Evolutionary conservation across 2,113 vertebrate genomes (phyloP).

Genomic region (Leiothrix lutea): DNA sequence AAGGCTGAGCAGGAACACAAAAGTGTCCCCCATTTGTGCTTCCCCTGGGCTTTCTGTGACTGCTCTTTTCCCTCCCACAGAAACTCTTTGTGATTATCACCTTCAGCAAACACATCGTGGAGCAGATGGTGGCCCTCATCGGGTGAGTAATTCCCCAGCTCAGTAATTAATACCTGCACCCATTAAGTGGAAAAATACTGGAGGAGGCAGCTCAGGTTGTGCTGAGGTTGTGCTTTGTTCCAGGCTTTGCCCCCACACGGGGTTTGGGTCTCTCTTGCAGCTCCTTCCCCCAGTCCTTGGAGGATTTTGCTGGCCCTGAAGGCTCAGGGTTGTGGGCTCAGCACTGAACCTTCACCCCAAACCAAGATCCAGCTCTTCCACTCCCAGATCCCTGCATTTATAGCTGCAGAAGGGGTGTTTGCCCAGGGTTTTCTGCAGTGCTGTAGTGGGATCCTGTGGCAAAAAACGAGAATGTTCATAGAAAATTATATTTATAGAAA

Average conservation of each 20-base stretch:
- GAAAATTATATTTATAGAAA: neutral
- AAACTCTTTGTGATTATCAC: conserved; percentile 93
- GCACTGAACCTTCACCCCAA: neutral
- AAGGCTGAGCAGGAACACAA: neutral
- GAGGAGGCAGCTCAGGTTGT: neutral
- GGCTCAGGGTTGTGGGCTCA: neutral
- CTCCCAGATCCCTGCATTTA: rapidly evolving
- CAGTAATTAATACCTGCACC: neutral
- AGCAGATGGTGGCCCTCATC: conserved; percentile 92
- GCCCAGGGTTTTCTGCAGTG: neutral
- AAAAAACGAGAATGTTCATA: neutral
- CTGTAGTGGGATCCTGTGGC: rapidly evolving
- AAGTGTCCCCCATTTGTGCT: neutral
- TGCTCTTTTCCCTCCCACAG: conserved; percentile 78
- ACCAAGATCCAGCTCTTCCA: neutral
- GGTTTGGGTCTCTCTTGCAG: neutral
- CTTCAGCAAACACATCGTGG: conserved; percentile 91
- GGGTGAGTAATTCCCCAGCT: conserved; percentile 85
- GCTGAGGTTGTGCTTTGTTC: neutral
- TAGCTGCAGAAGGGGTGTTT: neutral
- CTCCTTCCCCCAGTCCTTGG: neutral
- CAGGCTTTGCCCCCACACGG: neutral
- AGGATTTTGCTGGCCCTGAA: neutral
- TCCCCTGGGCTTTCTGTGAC: conserved; percentile 37
- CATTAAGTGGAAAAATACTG: conserved; percentile 6